Evolutionary conservation across 2,113 vertebrate species (phyloP), one percentile per base, ranked within the genome.

Genomic region (Pardalotus punctatus): DNA sequence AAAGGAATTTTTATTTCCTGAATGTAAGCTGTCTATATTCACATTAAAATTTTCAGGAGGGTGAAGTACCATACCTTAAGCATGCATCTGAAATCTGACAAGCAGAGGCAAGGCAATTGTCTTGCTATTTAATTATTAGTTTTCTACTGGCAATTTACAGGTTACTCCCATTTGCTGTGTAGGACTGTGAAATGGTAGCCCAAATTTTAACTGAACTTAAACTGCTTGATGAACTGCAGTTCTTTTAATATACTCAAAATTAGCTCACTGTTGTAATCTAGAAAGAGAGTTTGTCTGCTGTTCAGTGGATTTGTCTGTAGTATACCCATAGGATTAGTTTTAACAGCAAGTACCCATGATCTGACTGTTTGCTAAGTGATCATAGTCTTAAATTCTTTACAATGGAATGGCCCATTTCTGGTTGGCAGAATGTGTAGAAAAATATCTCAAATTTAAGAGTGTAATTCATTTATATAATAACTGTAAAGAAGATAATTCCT

Each of bases 121-220:
- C 92, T 90, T 77, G 64, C 85, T 90, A 43, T 90, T 96, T 96
- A 95, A 96, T 96, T 90, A 93, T 88, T 92, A 92, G 92, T 74
- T 95, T 96, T 96, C 88, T 92, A 73, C 82, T 56, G 61, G 71
- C 43, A 86, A 50, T 80, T 94, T 81, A 69, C 43, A 78, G 60
- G 88, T 94, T 90, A 81, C 79, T 96, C 82, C 82, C 88, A 66
- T 72, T 48, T 88, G 65, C 79, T 92, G 18, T 94, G 65, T 51
- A 69, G 81, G 76, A 84, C 86, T 3, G 1, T 78, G 94, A 93
- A 91, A 94, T 89, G 56, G 93, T 66, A 94, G 94, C 48, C 48
- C 45, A 56, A 43, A 81, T 94, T 86, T 95, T 89, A 92, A 51
- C 72, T 67, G 48, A 92, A 90, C 50, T 54, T 69, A 81, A 89